Conservation (phyloP, 2,888 invertebrate genomes). For the Netelia virgata region DNA sequence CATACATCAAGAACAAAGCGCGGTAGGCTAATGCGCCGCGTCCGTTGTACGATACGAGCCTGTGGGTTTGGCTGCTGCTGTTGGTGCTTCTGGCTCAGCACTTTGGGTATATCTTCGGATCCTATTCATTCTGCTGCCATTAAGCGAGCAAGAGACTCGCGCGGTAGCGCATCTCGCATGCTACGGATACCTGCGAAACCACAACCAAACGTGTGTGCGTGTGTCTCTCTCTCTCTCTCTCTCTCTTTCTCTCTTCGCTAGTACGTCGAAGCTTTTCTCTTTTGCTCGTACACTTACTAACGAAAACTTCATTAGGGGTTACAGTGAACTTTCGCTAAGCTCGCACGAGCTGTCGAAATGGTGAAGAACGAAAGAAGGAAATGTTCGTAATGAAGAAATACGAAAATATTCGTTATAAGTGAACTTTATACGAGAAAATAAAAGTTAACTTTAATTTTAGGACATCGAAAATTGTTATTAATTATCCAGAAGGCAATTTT, state of each 20-base stretch:
- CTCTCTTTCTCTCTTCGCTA: not conserved
- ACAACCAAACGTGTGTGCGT: too few species aligned
- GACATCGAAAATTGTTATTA: too few species aligned
- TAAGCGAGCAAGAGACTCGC: conserved; percentile 65
- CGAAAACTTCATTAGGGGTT: conserved; percentile 58
- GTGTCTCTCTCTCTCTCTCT: conserved; percentile 17
- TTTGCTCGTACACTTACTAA: conserved; percentile 37
- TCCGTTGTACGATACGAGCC: conserved; percentile 67
- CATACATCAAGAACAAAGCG: conserved; percentile 80
- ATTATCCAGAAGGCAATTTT: too few species aligned
- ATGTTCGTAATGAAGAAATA: too few species aligned
- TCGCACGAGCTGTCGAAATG: not conserved
- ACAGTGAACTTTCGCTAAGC: not conserved
- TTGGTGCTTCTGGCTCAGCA: conserved; percentile 61
- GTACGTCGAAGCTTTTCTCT: conserved; percentile 29
- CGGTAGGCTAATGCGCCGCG: conserved; percentile 76
- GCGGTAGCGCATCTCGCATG: conserved; percentile 46
- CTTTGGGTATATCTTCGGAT: conserved; percentile 73
- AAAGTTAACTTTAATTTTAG: too few species aligned
- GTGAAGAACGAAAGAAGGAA: not conserved
- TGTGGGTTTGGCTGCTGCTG: conserved; percentile 54
- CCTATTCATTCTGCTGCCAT: conserved; percentile 74
- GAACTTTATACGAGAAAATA: too few species aligned
- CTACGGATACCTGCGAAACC: conserved; percentile 61
- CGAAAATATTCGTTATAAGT: too few species aligned